Base-by-base conservation (phyloP, 2,888 invertebrate genomes). In the Pteria penguin region DNA sequence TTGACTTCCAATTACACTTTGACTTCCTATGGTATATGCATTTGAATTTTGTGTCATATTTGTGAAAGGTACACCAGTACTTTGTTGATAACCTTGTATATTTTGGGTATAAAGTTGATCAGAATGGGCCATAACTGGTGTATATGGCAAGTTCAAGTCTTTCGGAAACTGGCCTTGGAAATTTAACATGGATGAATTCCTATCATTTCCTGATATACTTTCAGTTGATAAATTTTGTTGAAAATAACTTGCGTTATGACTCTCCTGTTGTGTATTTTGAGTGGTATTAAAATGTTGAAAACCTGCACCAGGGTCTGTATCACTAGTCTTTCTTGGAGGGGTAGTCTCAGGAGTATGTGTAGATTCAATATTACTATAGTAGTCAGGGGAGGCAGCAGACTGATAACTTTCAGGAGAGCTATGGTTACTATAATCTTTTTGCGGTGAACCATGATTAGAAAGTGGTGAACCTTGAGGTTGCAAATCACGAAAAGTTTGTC, bases 381-480 rank as follows among this genome's bases (percentile, higher is more conserved):
- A 61, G 14, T 78, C 74, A 26, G 73, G 78, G 14, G 74, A 78
- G 3, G 66, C 78, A 11, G 69, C 69, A 18, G 78, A 74, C 22
- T 74, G 70, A 54, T 74, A 74, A 29, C 74, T 74, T 18, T 78
- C 78, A n/a, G 78, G 74, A 11, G 72, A 73, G 27, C 76, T 69
- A 55, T 77, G 68, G 60, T 77, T 77, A 31, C 76, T 77, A 27
- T 77, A 77, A 27, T 77, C 76, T 45, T 69, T 77, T 8, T 65
- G 55, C 61, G 76, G 76, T 26, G 76, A 77, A 26, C 65, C 69
- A 22, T 75, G 75, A 45, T 31, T 55, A 4, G 69, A 70, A 54
- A 27, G 70, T 26, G 75, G 74, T n/a, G 74, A 74, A 52, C 62
- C 45, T 22, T 63, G 65, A 55, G 65, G 57, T 31, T 55, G 32